A percentile compares a stretch with the other conserved stretches of the same genome.
These are phyloP conservation scores for Copidosoma aretas DNA, from an alignment of 2,888 invertebrate species.

Conservation along the genomic window DNA sequence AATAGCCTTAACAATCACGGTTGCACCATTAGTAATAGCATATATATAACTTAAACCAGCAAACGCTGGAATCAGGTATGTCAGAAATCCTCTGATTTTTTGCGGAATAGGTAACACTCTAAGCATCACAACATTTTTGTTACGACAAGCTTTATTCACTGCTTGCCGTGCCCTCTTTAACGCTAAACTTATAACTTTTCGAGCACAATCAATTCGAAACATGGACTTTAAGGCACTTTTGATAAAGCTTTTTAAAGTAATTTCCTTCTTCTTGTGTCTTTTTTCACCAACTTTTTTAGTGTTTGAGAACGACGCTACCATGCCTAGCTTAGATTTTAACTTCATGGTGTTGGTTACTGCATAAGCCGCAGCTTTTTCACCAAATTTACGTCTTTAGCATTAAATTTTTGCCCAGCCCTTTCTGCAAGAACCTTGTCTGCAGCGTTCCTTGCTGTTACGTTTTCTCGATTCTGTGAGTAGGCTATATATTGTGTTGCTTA, in stretches of 20 bases:
- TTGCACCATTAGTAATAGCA: slow-evolving; percentile 53
- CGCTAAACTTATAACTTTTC: background rate
- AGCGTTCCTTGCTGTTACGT: background rate
- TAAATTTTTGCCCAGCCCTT: slow-evolving; percentile 7
- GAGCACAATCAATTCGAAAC: background rate
- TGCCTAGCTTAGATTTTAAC: slow-evolving; percentile 26
- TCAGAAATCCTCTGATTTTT: slow-evolving; percentile 10
- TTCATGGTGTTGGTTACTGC: slow-evolving; percentile 21
- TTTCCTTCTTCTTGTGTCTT: background rate
- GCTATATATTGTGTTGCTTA: slow-evolving; percentile 7
- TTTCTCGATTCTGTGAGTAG: background rate
- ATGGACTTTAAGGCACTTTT: background rate
- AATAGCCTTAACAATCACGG: slow-evolving; percentile 55
- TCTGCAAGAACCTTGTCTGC: slow-evolving; percentile 6
- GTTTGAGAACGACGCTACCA: slow-evolving; percentile 18
- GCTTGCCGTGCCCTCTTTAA: background rate
- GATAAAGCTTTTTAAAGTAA: slow-evolving; percentile 1
- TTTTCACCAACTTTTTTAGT: background rate
- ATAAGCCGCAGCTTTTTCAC: slow-evolving; percentile 25
- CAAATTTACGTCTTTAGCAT: slow-evolving; percentile 5
- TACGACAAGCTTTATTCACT: background rate
- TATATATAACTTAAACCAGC: slow-evolving; percentile 15
- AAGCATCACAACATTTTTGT: too few species aligned
- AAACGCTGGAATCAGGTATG: slow-evolving; percentile 17
- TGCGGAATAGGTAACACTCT: slow-evolving; percentile 10